Evolutionary conservation across 2,888 invertebrate genomes (phyloP), one percentile per base, ranked within the genome.

Genomic region (Nematopogon swammerdamellus): DNA sequence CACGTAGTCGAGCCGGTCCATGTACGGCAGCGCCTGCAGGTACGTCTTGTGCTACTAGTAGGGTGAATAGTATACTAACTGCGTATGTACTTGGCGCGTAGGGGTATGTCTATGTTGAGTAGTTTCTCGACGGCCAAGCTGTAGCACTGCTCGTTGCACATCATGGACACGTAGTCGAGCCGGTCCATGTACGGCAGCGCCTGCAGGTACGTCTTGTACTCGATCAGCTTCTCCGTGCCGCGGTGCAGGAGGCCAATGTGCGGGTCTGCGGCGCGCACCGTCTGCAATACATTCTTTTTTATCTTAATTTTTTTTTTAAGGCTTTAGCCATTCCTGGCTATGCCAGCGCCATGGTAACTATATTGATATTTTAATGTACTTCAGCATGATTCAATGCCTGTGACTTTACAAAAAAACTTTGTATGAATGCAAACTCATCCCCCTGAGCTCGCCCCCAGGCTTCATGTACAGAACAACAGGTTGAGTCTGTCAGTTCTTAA

Each of bases 81-180:
- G 80, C 98, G 81, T 55, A 99, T 98, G 63, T 92, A 98, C 71
- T 99, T 97, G 0, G 97, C 99, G 48, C 99, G 79, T 0, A 91
- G 55, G 0, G 97, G 97, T n/a, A 96, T 85, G 29, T 97, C 93
- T 54, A 97, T 95, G 61, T 97, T 97, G 0, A 99, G 82, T 1
- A 99, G 81, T 61, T 97, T 98, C 69, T 99, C 99, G 0, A 98
- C 90, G 1, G 98, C 98, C 52, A 99, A 65, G 1, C 96, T 95
- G 72, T 91, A 99, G 63, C 94, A 93, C 63, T 99, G 97, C 65
- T 99, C 98, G 65, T 98, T 99, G 72, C 93, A 94, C 98, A 99
- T 98, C 97, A 98, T 98, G 0, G 97, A 97, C 0, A 97, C 97
- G 63, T 99, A 99, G 75, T 99, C 98, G 49, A 98, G 79, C 0